Base-by-base conservation (phyloP, 2,797 vertebrate genomes). In the Poecile montanus region DNA sequence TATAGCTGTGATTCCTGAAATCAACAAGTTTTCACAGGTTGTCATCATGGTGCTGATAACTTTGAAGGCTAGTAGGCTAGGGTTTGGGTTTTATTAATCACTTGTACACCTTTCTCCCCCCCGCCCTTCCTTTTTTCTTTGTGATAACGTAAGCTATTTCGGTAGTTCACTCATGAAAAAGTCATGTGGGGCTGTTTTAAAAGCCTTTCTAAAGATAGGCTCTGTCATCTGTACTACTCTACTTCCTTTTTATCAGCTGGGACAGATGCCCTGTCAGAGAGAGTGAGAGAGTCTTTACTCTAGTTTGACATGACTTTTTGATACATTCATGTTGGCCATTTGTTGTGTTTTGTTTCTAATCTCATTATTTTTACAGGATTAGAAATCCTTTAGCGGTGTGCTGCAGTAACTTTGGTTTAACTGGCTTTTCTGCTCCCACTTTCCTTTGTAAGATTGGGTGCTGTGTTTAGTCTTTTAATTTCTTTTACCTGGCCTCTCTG, bases 191-290 rank as follows among this genome's bases (percentile, higher is more conserved):
- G 42, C 73, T 91, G 58, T 58, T 88, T 80, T 86, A 88, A 96
- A 94, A 96, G 88, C 91, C 45, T 90, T 86, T 75, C 90, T 94
- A 95, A 95, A 95, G 62, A 93, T 93, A 94, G 79, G 6, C n/a
- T 76, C 42, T 83, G 50, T 91, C 76, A 1, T 80, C 68, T 74
- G 60, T 74, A 34, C 56, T 63, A 27, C 88, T 86, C 58, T 53
- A 15, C 90, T 91, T 96, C 60, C 45, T 83, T 89, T 80, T 94
- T 93, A 88, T 95, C 85, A 58, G 36, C 62, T 75, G 87, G 91
- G 81, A 86, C 83, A 92, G 66, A 78, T 86, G 88, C 34, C 66
- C 70, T 84, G 70, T 84, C 85, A 75, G 66, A 62, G 45, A 51
- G 71, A 47, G 47, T 0, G 0, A 65, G 57, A 50, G 21, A 62